Conservation (phyloP, 1,140 invertebrate species). For the Drosophila pallidifrons region DNA sequence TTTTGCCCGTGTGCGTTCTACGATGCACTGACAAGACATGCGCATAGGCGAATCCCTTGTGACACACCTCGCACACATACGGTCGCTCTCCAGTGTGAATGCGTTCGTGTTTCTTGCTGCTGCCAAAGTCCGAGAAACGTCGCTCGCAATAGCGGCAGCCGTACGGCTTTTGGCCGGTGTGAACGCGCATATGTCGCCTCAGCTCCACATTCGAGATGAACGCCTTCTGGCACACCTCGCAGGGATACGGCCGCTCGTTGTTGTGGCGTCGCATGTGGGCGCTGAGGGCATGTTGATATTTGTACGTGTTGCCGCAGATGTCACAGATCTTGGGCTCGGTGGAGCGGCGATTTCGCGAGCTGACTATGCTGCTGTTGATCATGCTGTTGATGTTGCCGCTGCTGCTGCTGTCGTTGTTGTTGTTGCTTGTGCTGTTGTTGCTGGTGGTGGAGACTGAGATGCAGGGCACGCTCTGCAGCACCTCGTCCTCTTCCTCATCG, state of each 20-base stretch:
- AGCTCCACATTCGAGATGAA: conserved; percentile 84
- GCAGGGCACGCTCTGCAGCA: conserved; percentile 1
- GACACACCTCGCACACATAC: conserved; percentile 89
- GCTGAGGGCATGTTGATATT: conserved; percentile 80
- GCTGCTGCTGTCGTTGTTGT: conserved; percentile 12
- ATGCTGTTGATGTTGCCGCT: background rate
- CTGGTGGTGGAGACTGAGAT: conserved; percentile 11
- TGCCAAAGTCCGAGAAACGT: conserved; percentile 88
- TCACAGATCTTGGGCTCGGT: conserved; percentile 76
- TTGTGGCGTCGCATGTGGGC: conserved; percentile 81
- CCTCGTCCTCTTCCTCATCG: conserved; percentile 18
- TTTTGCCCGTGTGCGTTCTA: conserved; percentile 88
- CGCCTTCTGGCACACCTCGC: conserved; percentile 79
- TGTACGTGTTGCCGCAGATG: conserved; percentile 83
- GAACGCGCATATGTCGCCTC: conserved; percentile 79
- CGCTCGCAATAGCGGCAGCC: conserved; percentile 89
- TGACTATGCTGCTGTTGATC: conserved; percentile 5
- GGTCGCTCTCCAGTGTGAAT: conserved; percentile 93
- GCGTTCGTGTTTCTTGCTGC: conserved; percentile 87
- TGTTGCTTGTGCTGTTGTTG: conserved; percentile 7
- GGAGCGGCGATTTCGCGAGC: conserved; percentile 33
- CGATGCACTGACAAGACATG: conserved; percentile 88
- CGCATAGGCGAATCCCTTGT: conserved; percentile 90
- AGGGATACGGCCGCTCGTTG: conserved; percentile 76
- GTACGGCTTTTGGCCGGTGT: conserved; percentile 87